phyloP scores from a whole-genome alignment of 2,113 vertebrate genomes.

The Calyptomena viridis region DNA sequence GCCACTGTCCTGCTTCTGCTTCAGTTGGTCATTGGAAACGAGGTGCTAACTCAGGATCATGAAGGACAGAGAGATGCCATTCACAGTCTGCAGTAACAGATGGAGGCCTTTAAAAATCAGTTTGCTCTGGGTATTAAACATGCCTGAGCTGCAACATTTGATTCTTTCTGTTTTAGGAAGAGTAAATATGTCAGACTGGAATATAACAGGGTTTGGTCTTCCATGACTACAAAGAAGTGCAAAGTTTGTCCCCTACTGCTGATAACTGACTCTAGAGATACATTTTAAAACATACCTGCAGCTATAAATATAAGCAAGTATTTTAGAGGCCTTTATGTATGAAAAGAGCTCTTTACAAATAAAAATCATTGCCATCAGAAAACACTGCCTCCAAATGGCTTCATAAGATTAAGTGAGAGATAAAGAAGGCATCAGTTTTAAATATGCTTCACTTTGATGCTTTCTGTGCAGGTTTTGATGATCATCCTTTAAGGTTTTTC shows the following conservation, averaged over 20 bases:
- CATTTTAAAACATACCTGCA: not conserved
- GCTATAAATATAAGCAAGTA: not conserved
- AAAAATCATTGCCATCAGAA: not conserved
- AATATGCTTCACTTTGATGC: not conserved
- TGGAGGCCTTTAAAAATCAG: slow-evolving; percentile 35
- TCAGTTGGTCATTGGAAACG: not conserved
- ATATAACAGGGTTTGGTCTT: not conserved
- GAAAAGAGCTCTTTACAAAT: not conserved
- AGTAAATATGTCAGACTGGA: not conserved
- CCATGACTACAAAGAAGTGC: not conserved
- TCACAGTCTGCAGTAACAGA: not conserved
- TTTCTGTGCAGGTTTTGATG: not conserved
- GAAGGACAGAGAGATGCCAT: slow-evolving; percentile 21
- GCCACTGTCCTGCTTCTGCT: not conserved
- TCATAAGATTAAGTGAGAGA: not conserved
- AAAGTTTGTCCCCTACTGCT: slow-evolving; percentile 4
- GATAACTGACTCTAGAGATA: not conserved
- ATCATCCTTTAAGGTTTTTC: not conserved
- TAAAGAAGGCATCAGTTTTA: not conserved
- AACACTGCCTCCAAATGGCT: not conserved
- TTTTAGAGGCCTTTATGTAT: not conserved
- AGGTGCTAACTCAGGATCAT: not conserved
- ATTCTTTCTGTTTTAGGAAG: slow-evolving; percentile 6
- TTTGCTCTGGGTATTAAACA: slow-evolving; percentile 40
- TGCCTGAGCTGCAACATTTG: not conserved